phyloP scores from a whole-genome alignment of 2,797 vertebrate genomes.

The Gastrophryne carolinensis region DNA sequence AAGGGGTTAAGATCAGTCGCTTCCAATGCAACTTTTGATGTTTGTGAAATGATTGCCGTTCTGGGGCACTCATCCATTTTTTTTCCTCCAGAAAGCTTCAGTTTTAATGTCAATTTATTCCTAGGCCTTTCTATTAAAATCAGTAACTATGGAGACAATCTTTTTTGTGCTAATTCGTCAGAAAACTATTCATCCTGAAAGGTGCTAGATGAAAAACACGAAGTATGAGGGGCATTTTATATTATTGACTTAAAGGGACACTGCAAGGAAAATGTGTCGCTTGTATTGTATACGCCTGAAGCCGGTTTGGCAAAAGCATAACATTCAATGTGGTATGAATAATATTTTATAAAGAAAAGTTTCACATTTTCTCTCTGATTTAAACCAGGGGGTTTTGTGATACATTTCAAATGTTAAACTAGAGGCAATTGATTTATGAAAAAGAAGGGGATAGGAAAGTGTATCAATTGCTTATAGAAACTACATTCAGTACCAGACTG shows the following conservation, averaged over 20 bases:
- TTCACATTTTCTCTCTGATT: neutral
- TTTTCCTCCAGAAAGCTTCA: conserved; percentile 41
- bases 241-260: conserved; percentile 47
- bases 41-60: conserved; percentile 40
- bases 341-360: neutral
- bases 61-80: conserved; percentile 49
- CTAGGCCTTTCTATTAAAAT: conserved; percentile 49
- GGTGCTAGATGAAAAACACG: conserved; percentile 51
- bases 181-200: conserved; percentile 54
- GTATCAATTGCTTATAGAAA: too few relatives aligned
- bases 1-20: conserved; percentile 41
- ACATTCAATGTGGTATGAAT: neutral
- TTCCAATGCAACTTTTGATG: conserved; percentile 50
- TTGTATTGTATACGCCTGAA: neutral
- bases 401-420: too few relatives aligned
- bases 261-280: neutral
- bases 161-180: conserved; percentile 54
- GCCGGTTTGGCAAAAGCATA: neutral
- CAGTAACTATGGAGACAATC: conserved; percentile 54
- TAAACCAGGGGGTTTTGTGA: too few relatives aligned
- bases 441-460: too few relatives aligned
- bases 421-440: too few relatives aligned
- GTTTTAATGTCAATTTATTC: conserved; percentile 54
- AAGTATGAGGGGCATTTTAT: conserved; percentile 43
- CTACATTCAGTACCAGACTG: too few relatives aligned